Base-by-base conservation (phyloP, 2,113 vertebrate species). In the Cebus imitator region DNA sequence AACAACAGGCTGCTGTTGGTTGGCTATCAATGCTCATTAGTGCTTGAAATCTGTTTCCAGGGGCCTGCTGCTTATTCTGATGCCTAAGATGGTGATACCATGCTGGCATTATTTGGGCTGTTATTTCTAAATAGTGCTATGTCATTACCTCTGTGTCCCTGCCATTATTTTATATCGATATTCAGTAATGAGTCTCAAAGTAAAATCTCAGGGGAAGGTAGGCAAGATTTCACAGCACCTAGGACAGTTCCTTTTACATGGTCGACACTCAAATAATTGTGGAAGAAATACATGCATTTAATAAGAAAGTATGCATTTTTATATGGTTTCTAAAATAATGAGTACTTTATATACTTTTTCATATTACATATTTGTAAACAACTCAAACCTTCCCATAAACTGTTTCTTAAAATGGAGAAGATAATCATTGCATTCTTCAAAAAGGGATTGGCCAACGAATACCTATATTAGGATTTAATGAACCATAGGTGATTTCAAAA, bases 61-160 rank as follows among this genome's bases (percentile, higher is more conserved):
- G 78, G 79, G 35, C 90, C 83, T 66, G 0, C 90, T 96, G 89
- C 45, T 98, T 87, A 21, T 87, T 88, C 88, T 66, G 0, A 0
- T 94, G 82, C 55, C 73, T 96, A 37, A 10, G 1, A 40, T 16
- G 25, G 78, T 45, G 97, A 90, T 48, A 0, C 2, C 90, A 88
- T 72, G 90, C 87, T 93, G 96, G 6, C 43, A 4, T 90, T 85
- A 66, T 0, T 82, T 92, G 91, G 50, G 45, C 5, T 96, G 95
- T 96, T 96, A 73, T 97, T 91, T 98, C 90, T 78, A 94, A 97
- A 73, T 96, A 96, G 90, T 37, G 86, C 91, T 61, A 0, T 68
- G 57, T 87, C 86, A 23, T 95, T 90, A 57, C 17, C 64, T 92
- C 85, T 88, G 52, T 76, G 86, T 92, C 66, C 93, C 66, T 87